Conservation (phyloP, 2,797 vertebrate species). For the Vireo griseus region DNA sequence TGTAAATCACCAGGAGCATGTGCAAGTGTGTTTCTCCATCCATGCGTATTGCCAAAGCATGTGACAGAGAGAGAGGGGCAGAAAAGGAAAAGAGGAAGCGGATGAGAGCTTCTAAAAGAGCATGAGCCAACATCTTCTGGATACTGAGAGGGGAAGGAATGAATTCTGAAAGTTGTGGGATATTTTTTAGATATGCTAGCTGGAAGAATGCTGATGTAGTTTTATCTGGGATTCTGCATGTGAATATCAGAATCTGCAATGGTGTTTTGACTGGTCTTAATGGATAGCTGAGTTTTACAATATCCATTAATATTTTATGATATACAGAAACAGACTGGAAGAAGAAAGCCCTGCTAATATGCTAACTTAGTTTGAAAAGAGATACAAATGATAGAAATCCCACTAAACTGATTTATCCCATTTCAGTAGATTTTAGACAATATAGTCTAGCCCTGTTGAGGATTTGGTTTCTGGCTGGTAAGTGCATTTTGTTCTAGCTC, state of each 20-base stretch:
- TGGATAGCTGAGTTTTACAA: not conserved
- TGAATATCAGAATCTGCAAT: not conserved
- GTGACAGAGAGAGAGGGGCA: not conserved
- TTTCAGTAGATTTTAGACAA: constrained; percentile 24
- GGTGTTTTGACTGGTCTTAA: not conserved
- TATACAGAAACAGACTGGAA: not conserved
- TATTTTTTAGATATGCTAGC: not conserved
- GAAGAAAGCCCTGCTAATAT: not conserved
- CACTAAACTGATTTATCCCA: constrained; percentile 9
- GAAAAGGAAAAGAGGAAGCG: not conserved
- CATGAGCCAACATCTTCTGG: not conserved
- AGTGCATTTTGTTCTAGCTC: not conserved
- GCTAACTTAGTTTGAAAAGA: constrained; percentile 9
- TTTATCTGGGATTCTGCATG: not conserved
- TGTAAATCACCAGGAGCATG: not conserved
- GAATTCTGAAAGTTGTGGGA: not conserved
- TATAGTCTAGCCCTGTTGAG: not conserved
- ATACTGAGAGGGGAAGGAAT: not conserved
- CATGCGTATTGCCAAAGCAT: rapidly evolving
- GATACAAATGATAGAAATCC: constrained; percentile 24
- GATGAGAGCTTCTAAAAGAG: not conserved
- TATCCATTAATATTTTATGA: not conserved
- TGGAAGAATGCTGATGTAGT: not conserved
- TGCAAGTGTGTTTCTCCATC: not conserved
- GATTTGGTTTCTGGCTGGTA: not conserved